Base-by-base conservation (phyloP, 2,797 vertebrate species). In the Channallabes apus region DNA sequence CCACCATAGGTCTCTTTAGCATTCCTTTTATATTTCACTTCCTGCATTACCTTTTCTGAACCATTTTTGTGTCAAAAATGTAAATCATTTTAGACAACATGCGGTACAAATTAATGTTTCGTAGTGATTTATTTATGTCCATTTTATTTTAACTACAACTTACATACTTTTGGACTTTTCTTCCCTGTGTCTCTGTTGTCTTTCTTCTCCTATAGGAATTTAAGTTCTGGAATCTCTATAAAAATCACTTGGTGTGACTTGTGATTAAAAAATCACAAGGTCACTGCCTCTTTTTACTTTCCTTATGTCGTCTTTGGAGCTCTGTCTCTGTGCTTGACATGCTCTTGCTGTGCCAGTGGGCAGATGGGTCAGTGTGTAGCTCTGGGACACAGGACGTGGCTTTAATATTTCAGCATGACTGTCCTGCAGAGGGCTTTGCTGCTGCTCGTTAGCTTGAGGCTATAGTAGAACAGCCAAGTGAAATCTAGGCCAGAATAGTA, bases 381-480 rank as follows among this genome's bases (percentile, higher is more conserved):
- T 92, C 90, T 92, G 91, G 92, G 73, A 85, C 84, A 87, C 87
- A 64, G 83, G 73, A 67, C 1, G 68, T 12, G 35, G 85, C 90
- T 89, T 92, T 94, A 91, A 95, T 96, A 92, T 96, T 95, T 94
- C 88, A 94, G 93, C 59, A 83, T 9, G 15, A 86, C 80, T 59
- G 85, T 82, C 83, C 84, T 87, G 85, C 64, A 83, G 85, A 11
- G 89, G 80, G 85, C 86, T 77, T 87, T 85, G 84, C 61, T 6
- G 88, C 65, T 91, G 91, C 80, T 88, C 51, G 69, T 90, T 91
- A 89, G 88, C 75, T 68, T 22, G 87, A 87, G 90, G 90, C 62
- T 58, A 51, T n/a, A 58, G 59, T n/a, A 80, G 35, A 80, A 62
- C 22, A 86, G 86, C 62, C 68, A 56, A 83, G 78, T 81, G 80